Base-by-base conservation (phyloP, 2,113 vertebrate genomes). In the Psittacula cyanocephala region DNA sequence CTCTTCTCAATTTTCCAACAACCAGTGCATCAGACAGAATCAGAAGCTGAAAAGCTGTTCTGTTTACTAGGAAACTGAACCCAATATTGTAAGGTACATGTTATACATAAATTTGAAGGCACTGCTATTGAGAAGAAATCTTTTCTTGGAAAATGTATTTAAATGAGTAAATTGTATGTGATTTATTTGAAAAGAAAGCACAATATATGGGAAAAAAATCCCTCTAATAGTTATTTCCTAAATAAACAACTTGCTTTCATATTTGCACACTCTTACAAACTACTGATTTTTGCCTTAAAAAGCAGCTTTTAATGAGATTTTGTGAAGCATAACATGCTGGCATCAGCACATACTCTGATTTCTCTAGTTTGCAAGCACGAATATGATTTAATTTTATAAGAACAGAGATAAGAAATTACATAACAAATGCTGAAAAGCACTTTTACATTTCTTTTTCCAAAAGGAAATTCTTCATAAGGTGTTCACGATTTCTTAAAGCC, bases 61-160 rank as follows among this genome's bases (percentile, higher is more conserved):
- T 50, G 17, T 68, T 64, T 53, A 50, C 28, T 78, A 29, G 27
- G 52, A 92, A 77, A 43, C 24, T 81, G 53, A 83, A 82, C 13
- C 17, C 10, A 49, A 44, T 2, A 57, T 3, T 25, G 2, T n/a
- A 91, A 60, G 39, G 35, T 46, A 46, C 4, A 37, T 0, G 0
- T 76, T 62, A 80, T 3, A 47, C 4, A 63, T 10, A 53, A 50
- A 85, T 37, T 47, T 57, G n/a, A 87, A 91, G 22, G 13, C 3
- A 10, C 8, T 82, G 25, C 49, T 86, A 65, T n/a, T 41, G 47
- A 72, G 49, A 91, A 71, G 37, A 81, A 86, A 22, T 35, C 3
- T 46, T 46, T 85, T 60, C 53, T 41, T 62, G 13, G 22, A 62
- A 52, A 69, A 60, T 55, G 33, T 47, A 64, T 67, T 93, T 91